Percentiles rank a stretch among this genome's conserved stretches.
Evolutionary conservation across 2,797 vertebrate genomes (phyloP).

Genomic region (Etheostoma perlongum): DNA sequence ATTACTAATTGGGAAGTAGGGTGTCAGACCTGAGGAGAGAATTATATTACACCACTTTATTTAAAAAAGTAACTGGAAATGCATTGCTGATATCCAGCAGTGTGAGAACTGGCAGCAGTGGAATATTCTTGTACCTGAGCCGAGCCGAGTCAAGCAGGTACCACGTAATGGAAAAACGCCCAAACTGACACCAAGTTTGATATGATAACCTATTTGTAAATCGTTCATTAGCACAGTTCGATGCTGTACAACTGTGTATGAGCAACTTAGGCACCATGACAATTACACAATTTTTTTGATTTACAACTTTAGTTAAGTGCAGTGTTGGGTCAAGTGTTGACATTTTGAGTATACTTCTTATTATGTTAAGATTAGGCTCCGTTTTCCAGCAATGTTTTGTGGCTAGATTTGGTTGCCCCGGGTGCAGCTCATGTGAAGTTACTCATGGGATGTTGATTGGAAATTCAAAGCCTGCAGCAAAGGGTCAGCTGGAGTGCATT

Average conservation of each 20-base stretch:
- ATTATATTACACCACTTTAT: neutral
- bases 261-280: neutral
- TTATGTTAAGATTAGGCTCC: constrained; percentile 41
- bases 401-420: constrained; percentile 38
- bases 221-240: neutral
- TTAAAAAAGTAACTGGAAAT: neutral
- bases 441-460: constrained; percentile 70
- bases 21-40: neutral
- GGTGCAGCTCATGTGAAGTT: constrained; percentile 63
- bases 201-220: neutral
- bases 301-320: constrained; percentile 15
- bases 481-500: constrained; percentile 71
- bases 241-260: neutral
- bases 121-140: neutral
- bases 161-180: no score
- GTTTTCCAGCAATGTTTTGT: constrained; percentile 41
- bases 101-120: neutral
- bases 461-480: constrained; percentile 74
- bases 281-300: constrained; percentile 20
- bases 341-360: constrained; percentile 35
- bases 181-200: neutral
- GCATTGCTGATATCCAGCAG: neutral
- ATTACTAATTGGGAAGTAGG: neutral
- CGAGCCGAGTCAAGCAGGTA: no score
- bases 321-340: constrained; percentile 38